phyloP scores from a whole-genome alignment of 2,113 vertebrate genomes.

The sheep (Ovis aries) region ARS-UI_Ramb_v3.0 NC_056054.1:51063501-51064000 shows the following conservation, averaged over 20 bases:
- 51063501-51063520: not conserved
- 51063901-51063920: slow-evolving; percentile 61
- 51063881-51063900: slow-evolving; percentile 47
- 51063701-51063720: not conserved
- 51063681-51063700: not conserved
- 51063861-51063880: slow-evolving; percentile 64
- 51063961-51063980: slow-evolving; percentile 25
- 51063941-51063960: slow-evolving; percentile 19
- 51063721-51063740: not conserved
- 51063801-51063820: slow-evolving; percentile 57
- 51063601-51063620: not conserved
- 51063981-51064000: slow-evolving; percentile 28
- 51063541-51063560: not conserved
- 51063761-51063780: slow-evolving; percentile 46
- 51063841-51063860: slow-evolving; percentile 71
- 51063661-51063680: not conserved
- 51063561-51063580: not conserved
- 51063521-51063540: not conserved
- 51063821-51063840: slow-evolving; percentile 53
- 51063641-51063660: not conserved
- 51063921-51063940: slow-evolving; percentile 71
- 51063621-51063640: not conserved
- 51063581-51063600: not conserved
- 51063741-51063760: slow-evolving; percentile 45
- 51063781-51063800: slow-evolving; percentile 63